Conservation (phyloP, 35 echinoderm and acorn worm species). For the Ptychodera flava region DNA sequence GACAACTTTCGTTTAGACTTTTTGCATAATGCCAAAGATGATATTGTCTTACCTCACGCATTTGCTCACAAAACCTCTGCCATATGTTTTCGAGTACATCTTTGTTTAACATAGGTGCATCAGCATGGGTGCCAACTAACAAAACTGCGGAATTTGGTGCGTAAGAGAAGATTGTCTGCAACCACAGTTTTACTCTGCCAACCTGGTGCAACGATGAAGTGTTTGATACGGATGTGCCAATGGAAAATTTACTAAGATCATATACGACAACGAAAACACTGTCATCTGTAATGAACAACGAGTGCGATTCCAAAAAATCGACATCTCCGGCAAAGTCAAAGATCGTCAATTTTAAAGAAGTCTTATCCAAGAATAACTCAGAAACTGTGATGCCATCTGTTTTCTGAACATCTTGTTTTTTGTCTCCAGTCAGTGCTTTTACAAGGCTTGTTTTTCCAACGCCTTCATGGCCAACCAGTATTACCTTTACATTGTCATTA, state of each 20-base stretch:
- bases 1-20: background rate
- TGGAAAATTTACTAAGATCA: background rate
- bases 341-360: background rate
- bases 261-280: background rate
- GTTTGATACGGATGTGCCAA: background rate
- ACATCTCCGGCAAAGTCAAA: background rate
- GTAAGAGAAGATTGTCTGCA: background rate
- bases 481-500: too few relatives aligned
- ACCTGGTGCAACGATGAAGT: background rate
- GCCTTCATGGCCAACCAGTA: too few relatives aligned
- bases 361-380: background rate
- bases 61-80: background rate
- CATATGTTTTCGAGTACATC: background rate
- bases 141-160: background rate
- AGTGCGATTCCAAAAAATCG: background rate
- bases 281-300: background rate
- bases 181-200: background rate
- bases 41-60: background rate
- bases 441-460: too few relatives aligned
- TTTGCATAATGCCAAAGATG: background rate
- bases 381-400: background rate
- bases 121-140: background rate
- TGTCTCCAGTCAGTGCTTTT: too few relatives aligned
- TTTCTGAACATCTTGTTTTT: background rate
- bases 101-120: background rate